Conservation (phyloP, 92 coral and sea anemone species). For the Heliopora coerulea region DNA sequence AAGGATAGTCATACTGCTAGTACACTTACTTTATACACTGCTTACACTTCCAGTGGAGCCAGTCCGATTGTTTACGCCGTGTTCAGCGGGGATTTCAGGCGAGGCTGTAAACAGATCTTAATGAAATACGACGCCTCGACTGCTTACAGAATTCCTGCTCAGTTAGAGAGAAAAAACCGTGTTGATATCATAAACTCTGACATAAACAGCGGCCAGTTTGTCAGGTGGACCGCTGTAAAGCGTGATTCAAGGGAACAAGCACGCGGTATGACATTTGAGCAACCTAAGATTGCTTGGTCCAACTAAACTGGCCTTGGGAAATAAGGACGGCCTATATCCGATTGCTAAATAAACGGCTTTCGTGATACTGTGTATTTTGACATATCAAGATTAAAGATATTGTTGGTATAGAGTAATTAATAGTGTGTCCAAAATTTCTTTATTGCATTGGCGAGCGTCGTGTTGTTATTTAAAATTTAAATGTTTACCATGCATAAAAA, state of each 20-base stretch:
- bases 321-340: too few relatives aligned
- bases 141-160: constrained; percentile 77
- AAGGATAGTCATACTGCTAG: constrained; percentile 26
- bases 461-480: too few relatives aligned
- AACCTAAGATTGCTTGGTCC: not conserved
- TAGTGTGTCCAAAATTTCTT: too few relatives aligned
- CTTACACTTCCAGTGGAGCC: constrained; percentile 64
- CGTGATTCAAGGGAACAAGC: constrained; percentile 3
- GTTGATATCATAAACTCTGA: constrained; percentile 35
- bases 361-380: too few relatives aligned
- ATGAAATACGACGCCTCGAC: constrained; percentile 89
- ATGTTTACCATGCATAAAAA: too few relatives aligned
- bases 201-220: not conserved
- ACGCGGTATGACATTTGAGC: not conserved
- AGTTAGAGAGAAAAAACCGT: constrained; percentile 77
- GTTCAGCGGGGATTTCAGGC: constrained; percentile 89
- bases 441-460: too few relatives aligned
- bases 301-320: too few relatives aligned
- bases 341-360: too few relatives aligned
- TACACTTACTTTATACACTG: constrained; percentile 53
- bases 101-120: constrained; percentile 83
- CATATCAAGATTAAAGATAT: too few relatives aligned
- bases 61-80: constrained; percentile 75
- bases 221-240: not conserved
- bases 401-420: too few relatives aligned